Percentiles rank a stretch among this genome's conserved stretches.
These are phyloP conservation scores for Ochlodes sylvanus DNA, from an alignment of 2,888 invertebrate species.

Conservation along the genomic window DNA sequence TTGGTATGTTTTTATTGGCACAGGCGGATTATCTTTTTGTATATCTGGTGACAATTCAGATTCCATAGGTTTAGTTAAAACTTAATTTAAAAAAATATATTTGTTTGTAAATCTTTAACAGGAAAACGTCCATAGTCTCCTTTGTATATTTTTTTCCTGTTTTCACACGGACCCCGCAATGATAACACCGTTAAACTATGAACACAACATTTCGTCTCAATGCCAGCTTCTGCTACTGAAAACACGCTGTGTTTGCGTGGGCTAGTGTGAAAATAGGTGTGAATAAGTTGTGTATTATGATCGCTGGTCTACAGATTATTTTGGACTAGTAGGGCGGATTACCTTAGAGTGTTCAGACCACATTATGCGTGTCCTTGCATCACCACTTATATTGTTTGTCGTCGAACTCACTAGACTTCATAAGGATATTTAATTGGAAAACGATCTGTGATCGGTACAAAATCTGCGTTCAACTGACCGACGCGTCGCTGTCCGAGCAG, in stretches of 20 bases:
- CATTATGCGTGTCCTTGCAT: constrained; percentile 56
- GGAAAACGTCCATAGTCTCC: constrained; percentile 49
- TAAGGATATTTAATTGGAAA: constrained; percentile 55
- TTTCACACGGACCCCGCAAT: constrained; percentile 68
- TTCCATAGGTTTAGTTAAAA: constrained; percentile 79
- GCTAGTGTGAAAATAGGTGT: constrained; percentile 83
- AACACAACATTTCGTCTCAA: constrained; percentile 83
- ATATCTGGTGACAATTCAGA: constrained; percentile 83
- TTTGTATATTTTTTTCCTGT: constrained; percentile 47
- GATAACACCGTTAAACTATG: constrained; percentile 72
- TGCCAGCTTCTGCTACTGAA: constrained; percentile 78
- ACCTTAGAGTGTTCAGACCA: constrained; percentile 73
- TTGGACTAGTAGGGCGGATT: constrained; percentile 71
- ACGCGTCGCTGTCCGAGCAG: constrained; percentile 71
- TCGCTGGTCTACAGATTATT: constrained; percentile 72
- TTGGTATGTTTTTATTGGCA: constrained; percentile 91
- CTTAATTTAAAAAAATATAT: constrained; percentile 44
- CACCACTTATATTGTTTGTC: constrained; percentile 63
- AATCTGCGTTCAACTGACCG: constrained; percentile 80
- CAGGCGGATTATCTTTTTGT: constrained; percentile 83
- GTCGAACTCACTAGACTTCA: constrained; percentile 56
- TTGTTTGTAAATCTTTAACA: constrained; percentile 44
- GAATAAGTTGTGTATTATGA: constrained; percentile 80
- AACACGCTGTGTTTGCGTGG: constrained; percentile 81
- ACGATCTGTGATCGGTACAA: constrained; percentile 76